Evolutionary conservation across 2,888 invertebrate species (phyloP), one percentile per base, ranked within the genome.

Genomic region (Tetrapedia diversipes): DNA sequence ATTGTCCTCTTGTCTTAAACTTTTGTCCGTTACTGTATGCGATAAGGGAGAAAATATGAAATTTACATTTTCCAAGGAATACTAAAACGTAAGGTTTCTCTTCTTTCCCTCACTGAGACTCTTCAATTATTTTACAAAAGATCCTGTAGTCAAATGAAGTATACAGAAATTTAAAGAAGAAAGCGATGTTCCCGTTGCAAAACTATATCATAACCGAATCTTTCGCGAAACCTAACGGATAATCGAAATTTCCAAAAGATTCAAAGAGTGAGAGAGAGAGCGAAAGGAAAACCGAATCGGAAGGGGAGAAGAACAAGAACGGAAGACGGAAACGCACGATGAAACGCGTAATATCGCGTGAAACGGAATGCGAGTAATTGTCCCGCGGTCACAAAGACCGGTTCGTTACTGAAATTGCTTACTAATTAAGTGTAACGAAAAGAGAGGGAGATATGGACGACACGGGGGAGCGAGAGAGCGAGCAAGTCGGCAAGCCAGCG

Each of bases 331-430:
- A 49, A 16, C 29, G 10, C 2, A 29, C 37, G 66, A 57, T 34
- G 32, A 54, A 8, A 43, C 34, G 65, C n/a, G 39, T 41, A 32
- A 65, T 45, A 45, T 11, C 65, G 56, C 43, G 54, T 59, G 37
- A 45, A 57, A 57, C 43, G 24, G 37, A 59, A 47, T 24, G 32
- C 24, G 41, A 41, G 39, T 51, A 59, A 71, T 71, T 71, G 66
- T 66, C 22, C 24, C 19, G 37, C 24, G 24, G 24, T 11, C 37
- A 53, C 51, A 67, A 53, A 67, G 71, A 19, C 14, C 14, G 59
- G 54, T 72, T 75, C 73, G 74, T 72, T 72, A 75, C 74, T 60
- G 73, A 65, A 65, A 75, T 75, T 51, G 63, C 65, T 75, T 72
- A 72, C 74, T 75, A 72, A 75, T 75, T 75, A 75, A 64, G 65